Evolutionary conservation across 2,797 vertebrate species (phyloP).

Genomic region (Scolopax rusticola): DNA sequence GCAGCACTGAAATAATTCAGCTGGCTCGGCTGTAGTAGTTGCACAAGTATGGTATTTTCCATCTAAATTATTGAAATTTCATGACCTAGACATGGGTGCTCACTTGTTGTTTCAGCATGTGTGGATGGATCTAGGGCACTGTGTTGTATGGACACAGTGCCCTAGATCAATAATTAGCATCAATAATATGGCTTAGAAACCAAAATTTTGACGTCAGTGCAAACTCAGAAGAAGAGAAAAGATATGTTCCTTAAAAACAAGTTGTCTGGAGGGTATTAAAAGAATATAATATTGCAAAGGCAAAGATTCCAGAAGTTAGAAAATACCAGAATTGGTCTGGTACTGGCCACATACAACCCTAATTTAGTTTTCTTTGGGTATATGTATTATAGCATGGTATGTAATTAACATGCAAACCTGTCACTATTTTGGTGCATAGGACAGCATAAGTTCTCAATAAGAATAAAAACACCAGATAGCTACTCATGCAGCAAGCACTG

Average conservation of each 20-base stretch:
- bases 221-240: not conserved
- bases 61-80: not conserved
- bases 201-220: not conserved
- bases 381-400: accelerated
- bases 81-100: not conserved
- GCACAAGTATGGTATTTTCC: not conserved
- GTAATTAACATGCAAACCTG: not conserved
- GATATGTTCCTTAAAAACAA: not conserved
- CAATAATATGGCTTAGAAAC: not conserved
- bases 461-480: not conserved
- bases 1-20: not conserved
- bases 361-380: not conserved
- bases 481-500: not conserved
- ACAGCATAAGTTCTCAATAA: not conserved
- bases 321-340: not conserved
- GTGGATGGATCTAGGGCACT: not conserved
- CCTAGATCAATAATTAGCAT: not conserved
- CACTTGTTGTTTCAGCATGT: not conserved
- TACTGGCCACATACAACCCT: not conserved
- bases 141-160: not conserved
- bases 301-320: not conserved
- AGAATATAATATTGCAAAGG: not conserved
- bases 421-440: not conserved
- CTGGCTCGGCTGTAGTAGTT: not conserved
- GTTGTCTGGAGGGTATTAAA: not conserved